Conservation (phyloP, 2,113 vertebrate species). For the Cavia aperea region DNA sequence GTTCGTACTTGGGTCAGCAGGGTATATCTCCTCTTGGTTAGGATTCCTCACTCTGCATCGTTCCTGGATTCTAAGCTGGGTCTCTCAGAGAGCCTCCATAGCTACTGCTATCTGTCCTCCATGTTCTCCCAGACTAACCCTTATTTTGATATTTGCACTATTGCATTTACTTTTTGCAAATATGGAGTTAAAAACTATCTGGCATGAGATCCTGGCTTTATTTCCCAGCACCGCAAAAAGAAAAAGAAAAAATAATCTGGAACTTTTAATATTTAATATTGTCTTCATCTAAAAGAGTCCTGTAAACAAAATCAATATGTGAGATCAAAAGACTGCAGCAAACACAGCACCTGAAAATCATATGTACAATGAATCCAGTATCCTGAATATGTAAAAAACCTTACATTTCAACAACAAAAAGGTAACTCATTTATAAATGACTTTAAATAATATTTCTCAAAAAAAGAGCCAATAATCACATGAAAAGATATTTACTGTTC, state of each 20-base stretch:
- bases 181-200: background rate
- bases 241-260: background rate
- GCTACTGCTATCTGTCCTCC: too few species aligned
- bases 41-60: too few species aligned
- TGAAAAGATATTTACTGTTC: background rate
- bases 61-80: too few species aligned
- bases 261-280: background rate
- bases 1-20: too few species aligned
- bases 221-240: background rate
- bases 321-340: background rate
- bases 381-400: background rate
- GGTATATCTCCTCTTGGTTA: too few species aligned
- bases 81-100: too few species aligned
- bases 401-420: conserved; percentile 22
- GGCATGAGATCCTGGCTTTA: background rate
- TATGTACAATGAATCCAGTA: background rate
- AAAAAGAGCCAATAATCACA: background rate
- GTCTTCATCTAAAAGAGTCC: background rate
- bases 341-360: background rate
- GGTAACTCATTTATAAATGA: background rate
- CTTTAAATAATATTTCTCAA: background rate
- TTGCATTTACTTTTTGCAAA: conserved; percentile 4
- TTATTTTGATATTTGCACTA: background rate
- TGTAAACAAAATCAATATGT: background rate
- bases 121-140: background rate